Evolutionary conservation across 2,888 invertebrate genomes (phyloP), one percentile per base, ranked within the genome.

Genomic region (Phyto melanocephala): DNA sequence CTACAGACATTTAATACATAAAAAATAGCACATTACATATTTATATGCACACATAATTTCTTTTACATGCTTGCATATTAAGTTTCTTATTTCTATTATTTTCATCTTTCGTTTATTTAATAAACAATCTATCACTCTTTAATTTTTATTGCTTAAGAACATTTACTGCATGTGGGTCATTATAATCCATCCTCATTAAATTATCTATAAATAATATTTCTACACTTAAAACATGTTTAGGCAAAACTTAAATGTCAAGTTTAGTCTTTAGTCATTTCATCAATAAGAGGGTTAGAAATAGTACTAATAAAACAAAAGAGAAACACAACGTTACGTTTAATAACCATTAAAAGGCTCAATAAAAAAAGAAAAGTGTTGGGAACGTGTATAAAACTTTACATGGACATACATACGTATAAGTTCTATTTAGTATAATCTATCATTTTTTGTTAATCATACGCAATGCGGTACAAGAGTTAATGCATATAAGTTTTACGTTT

Each of bases 381-480:
- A 37, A 47, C 17, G 20, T 10, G 0, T 11, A 40, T 13, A 28
- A 28, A 28, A 28, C 3, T 28, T 28, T 28, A 50, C 7, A 17
- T 10, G 37, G 24, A n/a, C 42, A 70, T 17, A 1, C 2, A 8
- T 33, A 22, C 62, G 72, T 52, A 72, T 72, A 17, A 72, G 60
- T 52, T 22, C 33, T 72, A 40, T 62, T 62, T 10, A 42, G 10
- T 20, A 3, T 2, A 33, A 37, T 22, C 6, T 28, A 28, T 28
- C 20, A 37, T 8, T 5, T 3, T 1, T 17, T 4, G n/a, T 50
- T 37, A 58, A 11, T 42, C 47, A 71, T 72, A 72, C 72, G 62
- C 10, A 35, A 1, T 28, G 20, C 10, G 2, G 40, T 28, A n/a
- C 20, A 52, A 52, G 62, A 6, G 50, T 52, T 24, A 1, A 58